phyloP scores from a whole-genome alignment of 2,797 vertebrate genomes.

The Sus cebifrons region DNA sequence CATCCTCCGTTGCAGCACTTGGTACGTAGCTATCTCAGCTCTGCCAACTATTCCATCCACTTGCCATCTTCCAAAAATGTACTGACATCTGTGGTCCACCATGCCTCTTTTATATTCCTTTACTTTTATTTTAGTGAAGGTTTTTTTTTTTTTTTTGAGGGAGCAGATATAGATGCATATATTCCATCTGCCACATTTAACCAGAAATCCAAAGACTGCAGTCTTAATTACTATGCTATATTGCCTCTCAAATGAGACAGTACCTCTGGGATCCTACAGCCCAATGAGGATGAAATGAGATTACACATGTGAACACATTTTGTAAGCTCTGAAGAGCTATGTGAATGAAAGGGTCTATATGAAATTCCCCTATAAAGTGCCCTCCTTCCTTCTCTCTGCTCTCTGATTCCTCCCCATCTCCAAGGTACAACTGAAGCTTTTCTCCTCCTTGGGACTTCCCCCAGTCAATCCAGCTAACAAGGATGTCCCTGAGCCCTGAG shows the following conservation, averaged over 20 bases:
- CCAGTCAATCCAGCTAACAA: neutral
- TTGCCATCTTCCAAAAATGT: constrained; percentile 60
- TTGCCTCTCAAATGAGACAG: constrained; percentile 70
- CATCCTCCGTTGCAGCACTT: constrained; percentile 38
- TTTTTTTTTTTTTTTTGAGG: constrained; percentile 54
- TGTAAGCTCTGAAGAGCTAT: constrained; percentile 30
- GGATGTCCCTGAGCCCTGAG: neutral
- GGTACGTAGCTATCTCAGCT: neutral
- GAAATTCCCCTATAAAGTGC: constrained; percentile 21
- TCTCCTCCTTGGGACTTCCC: neutral
- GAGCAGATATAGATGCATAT: constrained; percentile 56
- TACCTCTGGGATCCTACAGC: constrained; percentile 38
- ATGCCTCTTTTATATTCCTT: constrained; percentile 61
- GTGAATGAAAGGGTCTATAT: neutral
- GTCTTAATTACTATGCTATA: constrained; percentile 62
- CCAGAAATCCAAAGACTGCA: constrained; percentile 47
- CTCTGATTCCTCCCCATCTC: constrained; percentile 9
- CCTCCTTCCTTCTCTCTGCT: neutral
- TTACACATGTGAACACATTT: constrained; percentile 55
- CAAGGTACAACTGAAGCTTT: neutral
- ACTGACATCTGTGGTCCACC: constrained; percentile 63
- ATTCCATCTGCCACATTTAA: constrained; percentile 74
- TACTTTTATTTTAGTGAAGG: constrained; percentile 67
- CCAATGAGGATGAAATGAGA: constrained; percentile 64
- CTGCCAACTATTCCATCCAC: constrained; percentile 34